Evolutionary conservation across 1,140 invertebrate genomes (phyloP).

Genomic region (Chironomus tepperi): DNA sequence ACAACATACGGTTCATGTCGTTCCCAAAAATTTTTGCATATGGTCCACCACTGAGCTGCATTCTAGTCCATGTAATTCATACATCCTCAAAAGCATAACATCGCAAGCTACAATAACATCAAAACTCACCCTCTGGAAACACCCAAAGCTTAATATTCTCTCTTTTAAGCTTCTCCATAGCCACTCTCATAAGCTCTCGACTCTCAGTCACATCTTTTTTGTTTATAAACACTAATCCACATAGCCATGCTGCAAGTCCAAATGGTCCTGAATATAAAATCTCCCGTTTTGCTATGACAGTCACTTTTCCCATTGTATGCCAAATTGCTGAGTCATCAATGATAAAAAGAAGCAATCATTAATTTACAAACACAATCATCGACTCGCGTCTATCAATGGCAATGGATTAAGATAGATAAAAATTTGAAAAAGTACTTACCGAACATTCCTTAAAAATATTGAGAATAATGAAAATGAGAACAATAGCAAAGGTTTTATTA

Average conservation of each 20-base stretch:
- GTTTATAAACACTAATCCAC: slow-evolving; percentile 85
- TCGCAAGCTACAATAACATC: too few species aligned
- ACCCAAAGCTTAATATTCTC: slow-evolving; percentile 58
- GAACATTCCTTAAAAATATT: slow-evolving; percentile 55
- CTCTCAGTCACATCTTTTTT: slow-evolving; percentile 73
- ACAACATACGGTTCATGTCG: too few species aligned
- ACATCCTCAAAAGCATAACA: too few species aligned
- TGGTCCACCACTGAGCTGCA: too few species aligned
- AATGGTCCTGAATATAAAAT: slow-evolving; percentile 85
- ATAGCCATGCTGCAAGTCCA: slow-evolving; percentile 78
- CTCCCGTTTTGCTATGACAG: slow-evolving; percentile 81
- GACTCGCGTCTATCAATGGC: neutral
- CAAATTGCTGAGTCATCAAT: slow-evolving; percentile 51
- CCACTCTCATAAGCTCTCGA: slow-evolving; percentile 62
- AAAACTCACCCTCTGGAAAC: slow-evolving; percentile 51
- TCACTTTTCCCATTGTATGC: slow-evolving; percentile 77
- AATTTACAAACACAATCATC: neutral
- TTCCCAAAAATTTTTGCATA: too few species aligned
- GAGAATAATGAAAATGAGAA: neutral
- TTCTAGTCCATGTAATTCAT: slow-evolving; percentile 39
- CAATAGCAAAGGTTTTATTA: neutral
- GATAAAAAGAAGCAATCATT: neutral
- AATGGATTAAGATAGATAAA: neutral
- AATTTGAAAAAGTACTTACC: slow-evolving; percentile 37
- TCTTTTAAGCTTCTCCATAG: slow-evolving; percentile 63